Base-by-base conservation (phyloP, 2,888 invertebrate species). In the Dione vanillae region DNA sequence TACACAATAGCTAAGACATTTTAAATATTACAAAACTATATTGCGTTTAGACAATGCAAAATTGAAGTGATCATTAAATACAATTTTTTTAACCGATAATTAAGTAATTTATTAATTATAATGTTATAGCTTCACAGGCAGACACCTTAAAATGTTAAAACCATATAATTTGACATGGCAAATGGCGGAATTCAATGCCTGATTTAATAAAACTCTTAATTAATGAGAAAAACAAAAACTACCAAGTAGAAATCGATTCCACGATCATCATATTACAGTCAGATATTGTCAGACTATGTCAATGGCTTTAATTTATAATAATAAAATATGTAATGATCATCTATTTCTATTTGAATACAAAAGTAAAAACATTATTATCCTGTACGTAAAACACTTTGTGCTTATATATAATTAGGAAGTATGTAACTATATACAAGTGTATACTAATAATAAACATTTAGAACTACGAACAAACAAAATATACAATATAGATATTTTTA, bases 391-490 rank as follows among this genome's bases (percentile, higher is more conserved):
- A 77, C 78, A 77, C 76, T 78, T 77, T 78, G 78, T 77, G 77
- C 77, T 72, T 65, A 54, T 58, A 69, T 61, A 56, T 56, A 56
- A 56, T 16, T 56, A 40, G 10, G 3, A 35, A n/a, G 9, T 73
- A 76, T 74, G 10, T 9, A n/a, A n/a, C 5, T 73, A 76, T 74
- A 69, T 75, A 76, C 75, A 77, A 58, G 67, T 71, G 74, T 77
- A 74, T 54, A 68, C 68, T 58, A 62, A 66, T 45, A 27, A 61
- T 35, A 70, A 71, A 76, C 47, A 67, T 65, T 65, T 37, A 86
- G 90, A 90, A 90, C 90, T 90, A 87, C 87, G 90, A 90, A 90
- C 90, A 86, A 85, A 83, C 86, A 77, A 86, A 86, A 89, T 87
- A 88, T 87, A 89, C 85, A 88, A 65, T 65, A 45, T 27, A 45